Evolutionary conservation across 2,888 invertebrate species (phyloP), one percentile per base, ranked within the genome.

Genomic region (Heterodera filipjevi): DNA sequence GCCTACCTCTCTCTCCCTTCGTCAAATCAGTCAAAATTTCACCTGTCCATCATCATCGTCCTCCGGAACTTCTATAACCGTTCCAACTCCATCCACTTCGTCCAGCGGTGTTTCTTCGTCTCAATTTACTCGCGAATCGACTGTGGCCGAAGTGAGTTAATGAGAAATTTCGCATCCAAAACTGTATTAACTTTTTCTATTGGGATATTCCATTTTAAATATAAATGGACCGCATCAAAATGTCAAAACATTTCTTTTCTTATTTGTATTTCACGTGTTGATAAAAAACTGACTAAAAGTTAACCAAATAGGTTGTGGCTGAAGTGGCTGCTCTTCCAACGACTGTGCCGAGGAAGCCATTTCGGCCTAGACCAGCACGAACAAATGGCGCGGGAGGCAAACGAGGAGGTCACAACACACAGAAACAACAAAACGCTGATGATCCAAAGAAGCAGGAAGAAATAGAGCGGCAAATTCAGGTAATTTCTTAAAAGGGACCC

Each of bases 391-490:
- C 22, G 22, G 68, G 59, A 27, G 64, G 75, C 8, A 33, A 44
- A 30, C 27, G 30, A 6, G 68, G 33, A 10, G 66, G 44, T 22
- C 64, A 75, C 6, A 75, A 66, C n/a, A 27, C 32, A 30, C 44
- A 59, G 14, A 30, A 74, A 27, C 74, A 33, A 66, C 77, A 74
- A 66, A 72, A n/a, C 14, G 59, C 70, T 3, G 80, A 79, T n/a
- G 81, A 81, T 39, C 80, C 82, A n/a, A 72, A 76, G 39, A 76
- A 82, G 30, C 66, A 82, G 39, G 82, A 82, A 66, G 82, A 82
- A 76, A 83, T 82, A 46, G 82, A 82, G 35, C 32, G 71, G 16
- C 78, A 80, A 77, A 77, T 82, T 19, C 78, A 82, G 72, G 82
- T 73, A 39, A 59, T 32, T 80, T 73, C 22, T 14, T 73, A 14